Base-by-base conservation (phyloP, 2,797 vertebrate species). In the Sylvia borin region DNA sequence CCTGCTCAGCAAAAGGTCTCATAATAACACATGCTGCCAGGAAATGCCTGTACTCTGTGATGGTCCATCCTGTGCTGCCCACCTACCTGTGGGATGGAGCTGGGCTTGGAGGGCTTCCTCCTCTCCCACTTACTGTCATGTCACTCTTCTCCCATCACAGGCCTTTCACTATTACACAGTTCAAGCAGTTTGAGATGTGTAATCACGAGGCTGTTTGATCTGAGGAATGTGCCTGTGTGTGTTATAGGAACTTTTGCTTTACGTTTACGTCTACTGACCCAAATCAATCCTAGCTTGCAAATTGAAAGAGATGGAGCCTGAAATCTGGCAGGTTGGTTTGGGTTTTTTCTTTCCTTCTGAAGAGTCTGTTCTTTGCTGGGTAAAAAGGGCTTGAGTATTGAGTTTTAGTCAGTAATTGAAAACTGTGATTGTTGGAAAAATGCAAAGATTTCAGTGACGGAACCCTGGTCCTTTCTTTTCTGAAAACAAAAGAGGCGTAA, bases 71-170 rank as follows among this genome's bases (percentile, higher is more conserved):
- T 16, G 67, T 3, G 48, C 85, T 92, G 67, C 92, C 71, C 88
- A 84, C 83, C 82, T 79, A 26, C 57, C 90, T 73, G 96, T 67
- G 91, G 73, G 88, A 88, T 47, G 60, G 58, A 72, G 83, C 82
- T 47, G 79, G 36, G 45, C 62, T 32, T 24, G 55, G 80, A 92
- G 64, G 57, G 55, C 65, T 93, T 54, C 88, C 65, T 94, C 48
- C 64, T 88, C 90, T 88, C 88, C 90, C 3, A 0, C 60, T 88
- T 93, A 82, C 92, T 88, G 90, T 84, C 93, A 73, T 57, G 76
- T 66, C 90, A 73, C 66, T 67, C 2, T 0, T 92, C 95, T 96
- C 96, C 90, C 95, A 81, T 93, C 94, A 88, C 61, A 54, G 77
- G 68, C 45, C 71, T 95, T 94, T 93, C 93, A 40, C 29, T 88